Evolutionary conservation across 2,888 invertebrate genomes (phyloP).

Genomic region (Halictus quadricinctus): DNA sequence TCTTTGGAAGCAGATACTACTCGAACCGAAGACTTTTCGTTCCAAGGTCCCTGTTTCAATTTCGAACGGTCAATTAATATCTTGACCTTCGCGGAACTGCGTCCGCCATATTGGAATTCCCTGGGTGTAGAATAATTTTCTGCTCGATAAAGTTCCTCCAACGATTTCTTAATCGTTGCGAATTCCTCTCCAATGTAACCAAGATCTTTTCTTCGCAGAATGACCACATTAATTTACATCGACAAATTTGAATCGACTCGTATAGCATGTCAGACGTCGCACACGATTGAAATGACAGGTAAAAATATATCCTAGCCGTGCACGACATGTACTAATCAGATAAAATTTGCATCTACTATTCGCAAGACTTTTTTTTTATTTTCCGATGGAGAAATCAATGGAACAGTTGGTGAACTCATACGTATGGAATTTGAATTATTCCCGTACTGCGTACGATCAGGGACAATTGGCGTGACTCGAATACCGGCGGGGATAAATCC

Average conservation of each 20-base stretch:
- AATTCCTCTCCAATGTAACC: background rate
- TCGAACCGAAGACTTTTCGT: background rate
- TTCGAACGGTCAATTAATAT: background rate
- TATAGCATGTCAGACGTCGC: background rate
- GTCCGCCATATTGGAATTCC: background rate
- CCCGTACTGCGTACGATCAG: background rate
- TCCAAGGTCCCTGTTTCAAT: background rate
- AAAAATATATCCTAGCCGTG: background rate
- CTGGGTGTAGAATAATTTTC: background rate
- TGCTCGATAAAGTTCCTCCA: background rate
- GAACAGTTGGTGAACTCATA: background rate
- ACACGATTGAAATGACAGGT: background rate
- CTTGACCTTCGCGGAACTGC: background rate
- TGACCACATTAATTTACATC: background rate
- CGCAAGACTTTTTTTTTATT: background rate
- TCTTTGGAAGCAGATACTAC: background rate
- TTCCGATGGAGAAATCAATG: background rate
- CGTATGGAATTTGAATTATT: background rate
- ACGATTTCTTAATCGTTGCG: background rate
- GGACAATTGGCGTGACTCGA: background rate
- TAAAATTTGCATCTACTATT: conserved; percentile 4
- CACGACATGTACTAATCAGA: background rate
- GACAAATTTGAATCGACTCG: background rate
- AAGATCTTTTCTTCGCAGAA: background rate
- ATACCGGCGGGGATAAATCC: background rate